Evolutionary conservation across 2,797 vertebrate species (phyloP).

Genomic region (Acanthopagrus latus): DNA sequence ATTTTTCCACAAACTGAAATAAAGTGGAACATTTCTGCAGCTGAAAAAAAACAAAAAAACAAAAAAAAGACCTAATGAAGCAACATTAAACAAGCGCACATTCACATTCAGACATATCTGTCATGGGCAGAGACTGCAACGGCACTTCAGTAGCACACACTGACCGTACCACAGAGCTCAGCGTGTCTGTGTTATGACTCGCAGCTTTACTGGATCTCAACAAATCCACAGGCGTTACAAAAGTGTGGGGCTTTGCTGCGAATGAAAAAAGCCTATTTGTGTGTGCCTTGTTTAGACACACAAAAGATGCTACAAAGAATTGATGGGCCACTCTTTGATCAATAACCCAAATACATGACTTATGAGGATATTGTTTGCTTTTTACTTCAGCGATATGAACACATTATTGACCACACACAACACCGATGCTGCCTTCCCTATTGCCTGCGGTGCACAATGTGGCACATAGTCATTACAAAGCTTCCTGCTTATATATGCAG

Average conservation of each 20-base stretch:
- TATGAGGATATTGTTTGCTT: slow-evolving; percentile 13
- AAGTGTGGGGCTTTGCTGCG: slow-evolving; percentile 23
- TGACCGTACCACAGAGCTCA: slow-evolving; percentile 29
- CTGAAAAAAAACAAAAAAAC: too few species aligned
- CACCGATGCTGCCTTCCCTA: slow-evolving; percentile 4
- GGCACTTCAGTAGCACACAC: slow-evolving; percentile 29
- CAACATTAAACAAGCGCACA: slow-evolving; percentile 10
- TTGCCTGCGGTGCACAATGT: slow-evolving; percentile 37
- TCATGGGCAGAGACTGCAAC: slow-evolving; percentile 4
- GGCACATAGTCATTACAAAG: slow-evolving; percentile 57
- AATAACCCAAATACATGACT: slow-evolving; percentile 21
- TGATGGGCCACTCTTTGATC: slow-evolving; percentile 1
- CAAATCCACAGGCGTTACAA: slow-evolving; percentile 22
- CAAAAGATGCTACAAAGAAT: slow-evolving; percentile 2
- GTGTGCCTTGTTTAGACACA: neutral
- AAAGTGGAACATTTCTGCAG: slow-evolving; percentile 2
- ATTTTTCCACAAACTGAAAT: slow-evolving; percentile 20
- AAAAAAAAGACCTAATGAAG: slow-evolving; percentile 30
- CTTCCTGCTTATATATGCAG: slow-evolving; percentile 63
- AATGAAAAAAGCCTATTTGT: slow-evolving; percentile 25
- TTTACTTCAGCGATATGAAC: slow-evolving; percentile 30
- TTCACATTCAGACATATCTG: slow-evolving; percentile 20
- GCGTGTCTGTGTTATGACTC: slow-evolving; percentile 20
- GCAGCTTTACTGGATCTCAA: slow-evolving; percentile 9
- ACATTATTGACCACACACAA: slow-evolving; percentile 43